Percentiles rank a stretch among this genome's conserved stretches.
Evolutionary conservation across 92 coral and sea anemone genomes (phyloP).

Genomic region (Porites lobata): DNA sequence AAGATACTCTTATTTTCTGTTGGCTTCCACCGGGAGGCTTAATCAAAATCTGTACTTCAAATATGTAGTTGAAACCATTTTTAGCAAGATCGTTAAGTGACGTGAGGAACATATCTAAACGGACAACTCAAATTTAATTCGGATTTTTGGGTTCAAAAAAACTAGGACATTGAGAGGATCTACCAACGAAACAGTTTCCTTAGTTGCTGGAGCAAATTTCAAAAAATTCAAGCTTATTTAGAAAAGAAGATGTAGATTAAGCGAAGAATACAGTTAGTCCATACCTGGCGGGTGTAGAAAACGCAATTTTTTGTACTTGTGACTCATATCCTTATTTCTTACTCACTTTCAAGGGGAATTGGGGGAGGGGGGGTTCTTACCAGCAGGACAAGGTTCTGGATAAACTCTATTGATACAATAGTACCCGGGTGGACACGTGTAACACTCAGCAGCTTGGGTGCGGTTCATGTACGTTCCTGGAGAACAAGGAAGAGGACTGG

Average conservation of each 20-base stretch:
- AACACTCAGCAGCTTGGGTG: slow-evolving; percentile 85
- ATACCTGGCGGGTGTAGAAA: no score
- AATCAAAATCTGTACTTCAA: no score
- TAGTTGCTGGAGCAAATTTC: no score
- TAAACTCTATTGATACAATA: slow-evolving; percentile 83
- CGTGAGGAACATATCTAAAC: neutral
- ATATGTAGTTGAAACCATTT: neutral
- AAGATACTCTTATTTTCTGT: no score
- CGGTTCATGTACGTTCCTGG: slow-evolving; percentile 97
- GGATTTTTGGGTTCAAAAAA: no score
- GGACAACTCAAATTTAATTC: no score
- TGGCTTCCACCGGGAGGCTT: neutral
- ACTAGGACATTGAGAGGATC: no score
- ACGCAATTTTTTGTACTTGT: no score
- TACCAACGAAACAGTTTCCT: no score
- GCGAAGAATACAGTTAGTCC: no score
- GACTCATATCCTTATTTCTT: neutral
- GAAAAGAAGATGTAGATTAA: no score
- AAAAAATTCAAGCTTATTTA: no score
- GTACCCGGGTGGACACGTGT: slow-evolving; percentile 91
- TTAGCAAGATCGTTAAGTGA: neutral
- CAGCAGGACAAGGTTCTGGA: slow-evolving; percentile 94
- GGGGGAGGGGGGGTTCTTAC: slow-evolving; percentile 38
- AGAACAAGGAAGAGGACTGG: slow-evolving; percentile 85
- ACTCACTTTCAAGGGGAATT: neutral